phyloP scores from a whole-genome alignment of 2,888 invertebrate species.

The Ophion costatus region DNA sequence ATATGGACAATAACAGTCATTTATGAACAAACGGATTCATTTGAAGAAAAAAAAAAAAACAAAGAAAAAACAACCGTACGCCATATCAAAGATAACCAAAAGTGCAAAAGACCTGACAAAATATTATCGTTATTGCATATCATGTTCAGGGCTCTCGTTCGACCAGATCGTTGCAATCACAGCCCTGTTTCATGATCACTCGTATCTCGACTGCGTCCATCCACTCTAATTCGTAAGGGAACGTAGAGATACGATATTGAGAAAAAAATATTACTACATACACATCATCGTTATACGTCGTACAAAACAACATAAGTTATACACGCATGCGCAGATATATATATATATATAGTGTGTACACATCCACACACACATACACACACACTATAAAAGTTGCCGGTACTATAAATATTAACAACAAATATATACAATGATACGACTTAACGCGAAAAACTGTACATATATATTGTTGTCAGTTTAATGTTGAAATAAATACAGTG shows the following conservation, averaged over 20 bases:
- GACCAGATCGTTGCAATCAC: background rate
- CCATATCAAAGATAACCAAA: slow-evolving; percentile 51
- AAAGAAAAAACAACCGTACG: slow-evolving; percentile 32
- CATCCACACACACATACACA: slow-evolving; percentile 39
- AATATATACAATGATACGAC: slow-evolving; percentile 60
- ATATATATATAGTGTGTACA: slow-evolving; percentile 6
- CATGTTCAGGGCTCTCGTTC: slow-evolving; percentile 32
- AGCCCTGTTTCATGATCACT: slow-evolving; percentile 34
- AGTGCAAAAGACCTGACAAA: slow-evolving; percentile 56
- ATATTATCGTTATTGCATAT: slow-evolving; percentile 47
- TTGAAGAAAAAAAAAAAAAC: slow-evolving; percentile 49
- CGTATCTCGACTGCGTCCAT: slow-evolving; percentile 59
- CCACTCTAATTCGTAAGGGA: slow-evolving; percentile 55
- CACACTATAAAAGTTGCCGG: slow-evolving; percentile 39
- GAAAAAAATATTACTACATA: slow-evolving; percentile 20
- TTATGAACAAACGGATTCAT: slow-evolving; percentile 52
- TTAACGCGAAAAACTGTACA: slow-evolving; percentile 71
- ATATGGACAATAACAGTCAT: slow-evolving; percentile 33
- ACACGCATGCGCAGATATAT: slow-evolving; percentile 19
- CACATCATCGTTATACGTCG: slow-evolving; percentile 45
- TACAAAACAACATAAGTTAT: slow-evolving; percentile 55
- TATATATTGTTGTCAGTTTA: slow-evolving; percentile 81
- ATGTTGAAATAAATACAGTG: slow-evolving; percentile 82
- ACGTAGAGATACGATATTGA: slow-evolving; percentile 12
- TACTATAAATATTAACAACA: slow-evolving; percentile 59